phyloP scores from a whole-genome alignment of 2,113 vertebrate species.

The Chloebia gouldiae region DNA sequence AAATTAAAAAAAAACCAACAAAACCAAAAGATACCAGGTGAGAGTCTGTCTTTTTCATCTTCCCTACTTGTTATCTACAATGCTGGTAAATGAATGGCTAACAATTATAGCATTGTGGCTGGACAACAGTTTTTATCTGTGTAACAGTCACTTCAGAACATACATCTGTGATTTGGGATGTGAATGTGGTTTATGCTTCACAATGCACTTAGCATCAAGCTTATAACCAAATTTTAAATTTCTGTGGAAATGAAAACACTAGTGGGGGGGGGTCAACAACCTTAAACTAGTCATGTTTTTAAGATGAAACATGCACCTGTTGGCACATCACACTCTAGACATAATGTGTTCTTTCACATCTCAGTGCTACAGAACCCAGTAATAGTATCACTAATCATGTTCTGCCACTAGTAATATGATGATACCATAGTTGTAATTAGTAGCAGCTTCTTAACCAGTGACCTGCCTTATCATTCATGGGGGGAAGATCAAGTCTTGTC shows the following conservation, averaged over 20 bases:
- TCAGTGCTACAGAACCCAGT: neutral
- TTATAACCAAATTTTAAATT: neutral
- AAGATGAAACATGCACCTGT: neutral
- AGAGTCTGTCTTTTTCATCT: neutral
- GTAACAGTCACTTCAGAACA: neutral
- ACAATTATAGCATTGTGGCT: neutral
- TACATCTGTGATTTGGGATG: neutral
- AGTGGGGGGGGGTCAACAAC: neutral
- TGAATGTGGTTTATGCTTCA: neutral
- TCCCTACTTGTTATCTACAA: neutral
- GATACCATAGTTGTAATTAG: neutral
- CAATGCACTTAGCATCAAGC: neutral
- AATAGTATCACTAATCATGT: neutral
- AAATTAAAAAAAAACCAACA: neutral
- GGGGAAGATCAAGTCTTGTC: neutral
- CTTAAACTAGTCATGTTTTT: neutral
- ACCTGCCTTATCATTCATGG: neutral
- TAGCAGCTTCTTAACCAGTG: neutral
- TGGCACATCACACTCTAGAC: neutral
- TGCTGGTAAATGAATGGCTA: neutral
- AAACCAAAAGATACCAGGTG: rapidly evolving
- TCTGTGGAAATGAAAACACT: neutral
- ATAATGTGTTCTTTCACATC: neutral
- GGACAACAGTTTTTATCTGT: neutral
- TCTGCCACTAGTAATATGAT: neutral